Percentiles rank a stretch among this genome's conserved stretches.
These are phyloP conservation scores for Pagrus major DNA, from an alignment of 2,113 vertebrate genomes.

Conservation along the genomic window DNA sequence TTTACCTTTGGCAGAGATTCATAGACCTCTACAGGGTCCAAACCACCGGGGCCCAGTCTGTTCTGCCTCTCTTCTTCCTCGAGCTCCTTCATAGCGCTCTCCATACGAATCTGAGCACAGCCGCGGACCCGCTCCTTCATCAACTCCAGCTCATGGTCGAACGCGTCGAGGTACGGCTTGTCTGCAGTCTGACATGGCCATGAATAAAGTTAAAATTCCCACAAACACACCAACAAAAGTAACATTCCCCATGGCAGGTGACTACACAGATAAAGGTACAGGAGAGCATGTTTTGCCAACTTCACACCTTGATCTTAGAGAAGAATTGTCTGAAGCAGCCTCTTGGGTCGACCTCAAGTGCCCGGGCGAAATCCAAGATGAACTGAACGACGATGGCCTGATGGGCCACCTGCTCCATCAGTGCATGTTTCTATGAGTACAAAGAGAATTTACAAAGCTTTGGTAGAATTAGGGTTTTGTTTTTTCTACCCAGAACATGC, in stretches of 20 bases:
- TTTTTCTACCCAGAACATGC: neutral
- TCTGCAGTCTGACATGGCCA: conserved; percentile 85
- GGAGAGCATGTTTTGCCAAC: neutral
- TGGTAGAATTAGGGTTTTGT: neutral
- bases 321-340: conserved; percentile 95
- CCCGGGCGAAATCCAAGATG: conserved; percentile 90
- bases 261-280: neutral
- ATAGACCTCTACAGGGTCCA: conserved; percentile 93
- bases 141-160: conserved; percentile 88
- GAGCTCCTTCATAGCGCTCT: conserved; percentile 87
- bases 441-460: neutral
- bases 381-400: conserved; percentile 96
- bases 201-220: neutral
- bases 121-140: conserved; percentile 89
- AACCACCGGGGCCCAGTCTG: conserved; percentile 89
- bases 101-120: conserved; percentile 87
- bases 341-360: conserved; percentile 89
- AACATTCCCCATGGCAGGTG: accelerated
- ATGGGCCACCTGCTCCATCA: conserved; percentile 95
- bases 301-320: conserved; percentile 89
- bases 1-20: conserved; percentile 87
- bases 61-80: conserved; percentile 90
- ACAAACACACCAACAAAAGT: conserved; percentile 3
- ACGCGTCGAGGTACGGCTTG: conserved; percentile 90
- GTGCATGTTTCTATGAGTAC: conserved; percentile 86